phyloP scores from a whole-genome alignment of 92 coral and sea anemone genomes.

The Paramuricea clavata region DNA sequence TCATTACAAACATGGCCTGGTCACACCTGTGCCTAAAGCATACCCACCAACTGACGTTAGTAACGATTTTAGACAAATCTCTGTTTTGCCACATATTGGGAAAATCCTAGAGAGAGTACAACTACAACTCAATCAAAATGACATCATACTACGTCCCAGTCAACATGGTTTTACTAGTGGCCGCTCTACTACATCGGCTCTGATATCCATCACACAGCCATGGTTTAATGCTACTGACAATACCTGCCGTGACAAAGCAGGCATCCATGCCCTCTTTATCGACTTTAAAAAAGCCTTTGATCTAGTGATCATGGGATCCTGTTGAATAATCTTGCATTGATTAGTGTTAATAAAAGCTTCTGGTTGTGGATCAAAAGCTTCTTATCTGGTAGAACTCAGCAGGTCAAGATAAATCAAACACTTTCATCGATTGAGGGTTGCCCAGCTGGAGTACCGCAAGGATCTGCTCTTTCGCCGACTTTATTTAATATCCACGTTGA shows the following conservation, averaged over 20 bases:
- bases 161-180: slow-evolving; percentile 43
- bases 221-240: slow-evolving; percentile 39
- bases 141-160: slow-evolving; percentile 11
- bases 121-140: slow-evolving; percentile 9
- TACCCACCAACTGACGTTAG: slow-evolving; percentile 19
- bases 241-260: too few species aligned
- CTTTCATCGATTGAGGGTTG: slow-evolving; percentile 9
- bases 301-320: too few species aligned
- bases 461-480: slow-evolving; percentile 46
- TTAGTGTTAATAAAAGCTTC: too few species aligned
- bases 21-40: slow-evolving; percentile 32
- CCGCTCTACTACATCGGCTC: slow-evolving; percentile 49
- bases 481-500: slow-evolving; percentile 42
- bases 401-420: too few species aligned
- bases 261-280: too few species aligned
- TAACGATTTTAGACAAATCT: slow-evolving; percentile 30
- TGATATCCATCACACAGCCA: slow-evolving; percentile 31
- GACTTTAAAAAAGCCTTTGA: too few species aligned
- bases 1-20: slow-evolving; percentile 29
- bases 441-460: slow-evolving; percentile 49
- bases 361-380: too few species aligned
- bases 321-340: too few species aligned
- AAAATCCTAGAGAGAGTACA: slow-evolving; percentile 41
- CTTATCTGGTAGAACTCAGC: too few species aligned
- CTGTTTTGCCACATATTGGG: slow-evolving; percentile 12